Percentiles rank a stretch among this genome's conserved stretches.
phyloP scores from a whole-genome alignment of 2,797 vertebrate genomes.

The Lagorchestes hirsutus region DNA sequence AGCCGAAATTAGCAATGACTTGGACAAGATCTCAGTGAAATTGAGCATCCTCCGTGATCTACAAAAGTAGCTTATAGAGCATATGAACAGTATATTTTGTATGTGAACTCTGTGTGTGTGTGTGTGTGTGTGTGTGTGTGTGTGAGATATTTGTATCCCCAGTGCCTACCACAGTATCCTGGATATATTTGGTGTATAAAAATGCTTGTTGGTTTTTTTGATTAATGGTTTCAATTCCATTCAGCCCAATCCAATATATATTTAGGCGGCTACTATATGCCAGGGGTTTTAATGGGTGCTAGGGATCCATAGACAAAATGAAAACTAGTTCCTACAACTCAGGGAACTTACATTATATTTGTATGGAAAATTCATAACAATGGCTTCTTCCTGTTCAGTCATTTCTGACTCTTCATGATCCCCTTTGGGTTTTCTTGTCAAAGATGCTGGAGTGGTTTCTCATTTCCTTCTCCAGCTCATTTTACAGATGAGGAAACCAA shows the following conservation, averaged over 20 bases:
- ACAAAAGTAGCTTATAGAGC: neutral
- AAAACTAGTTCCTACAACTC: neutral
- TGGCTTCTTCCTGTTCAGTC: neutral
- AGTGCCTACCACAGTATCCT: conserved; percentile 14
- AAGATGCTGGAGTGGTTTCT: neutral
- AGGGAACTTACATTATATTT: neutral
- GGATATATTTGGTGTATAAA: neutral
- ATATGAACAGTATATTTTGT: neutral
- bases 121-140: neutral
- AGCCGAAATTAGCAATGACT: neutral
- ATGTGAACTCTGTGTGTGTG: neutral
- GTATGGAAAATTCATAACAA: neutral
- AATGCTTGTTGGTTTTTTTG: neutral
- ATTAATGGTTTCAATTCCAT: neutral
- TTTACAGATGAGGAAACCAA: neutral
- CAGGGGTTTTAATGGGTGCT: neutral
- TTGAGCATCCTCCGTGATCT: neutral
- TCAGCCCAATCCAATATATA: neutral
- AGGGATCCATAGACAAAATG: neutral
- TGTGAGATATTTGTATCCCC: neutral
- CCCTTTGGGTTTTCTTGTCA: neutral
- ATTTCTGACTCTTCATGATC: neutral
- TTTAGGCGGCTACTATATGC: neutral
- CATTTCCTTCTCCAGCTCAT: neutral
- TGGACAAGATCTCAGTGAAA: neutral